These are phyloP conservation scores for Collichthys lucidus DNA, from an alignment of 2,113 vertebrate genomes.

Conservation along the genomic window DNA sequence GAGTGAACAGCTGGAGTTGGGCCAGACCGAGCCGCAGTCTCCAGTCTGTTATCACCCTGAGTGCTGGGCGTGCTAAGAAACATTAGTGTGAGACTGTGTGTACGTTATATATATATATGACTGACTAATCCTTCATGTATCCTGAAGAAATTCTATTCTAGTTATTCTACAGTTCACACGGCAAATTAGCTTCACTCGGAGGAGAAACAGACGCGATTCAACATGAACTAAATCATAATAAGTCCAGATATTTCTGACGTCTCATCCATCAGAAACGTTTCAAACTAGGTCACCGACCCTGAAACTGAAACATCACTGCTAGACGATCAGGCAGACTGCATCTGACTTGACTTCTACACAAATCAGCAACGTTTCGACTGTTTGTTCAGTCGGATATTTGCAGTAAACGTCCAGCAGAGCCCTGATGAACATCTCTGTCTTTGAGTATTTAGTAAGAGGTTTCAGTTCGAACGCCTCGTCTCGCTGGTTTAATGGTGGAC, in stretches of 20 bases:
- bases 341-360: too few relatives aligned
- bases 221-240: background rate
- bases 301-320: background rate
- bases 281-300: too few relatives aligned
- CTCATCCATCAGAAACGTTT: background rate
- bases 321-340: too few relatives aligned
- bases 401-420: background rate
- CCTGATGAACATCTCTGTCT: background rate
- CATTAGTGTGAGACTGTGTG: background rate
- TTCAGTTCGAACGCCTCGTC: background rate
- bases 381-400: background rate
- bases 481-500: background rate
- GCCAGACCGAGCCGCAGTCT: constrained; percentile 38
- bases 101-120: background rate
- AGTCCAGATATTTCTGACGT: background rate
- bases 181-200: background rate
- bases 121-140: background rate
- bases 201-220: background rate
- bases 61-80: background rate
- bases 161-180: too few relatives aligned
- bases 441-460: background rate
- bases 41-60: constrained; percentile 7
- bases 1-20: constrained; percentile 54
- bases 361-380: too few relatives aligned
- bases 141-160: background rate